phyloP scores from a whole-genome alignment of 2,888 invertebrate genomes.

The Nomada hirtipes region DNA sequence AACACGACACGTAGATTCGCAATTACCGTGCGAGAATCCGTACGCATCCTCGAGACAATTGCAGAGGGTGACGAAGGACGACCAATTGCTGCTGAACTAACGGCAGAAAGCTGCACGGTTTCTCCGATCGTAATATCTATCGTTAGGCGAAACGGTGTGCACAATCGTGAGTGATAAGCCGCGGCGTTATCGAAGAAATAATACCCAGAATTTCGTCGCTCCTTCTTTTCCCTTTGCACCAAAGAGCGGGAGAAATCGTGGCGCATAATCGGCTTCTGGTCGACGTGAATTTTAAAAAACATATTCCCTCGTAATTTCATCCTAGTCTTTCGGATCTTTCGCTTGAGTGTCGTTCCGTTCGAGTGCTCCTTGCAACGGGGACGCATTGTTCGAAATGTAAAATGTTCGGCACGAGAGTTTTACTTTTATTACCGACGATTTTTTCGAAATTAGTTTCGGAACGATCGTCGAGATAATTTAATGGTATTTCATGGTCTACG shows the following conservation, averaged over 20 bases:
- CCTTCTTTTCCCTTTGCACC: not conserved
- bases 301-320: slow-evolving; percentile 38
- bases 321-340: slow-evolving; percentile 39
- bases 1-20: slow-evolving; percentile 70
- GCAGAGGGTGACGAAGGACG: slow-evolving; percentile 70
- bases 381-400: slow-evolving; percentile 39
- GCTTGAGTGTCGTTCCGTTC: slow-evolving; percentile 40
- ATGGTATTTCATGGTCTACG: slow-evolving; percentile 36
- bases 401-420: slow-evolving; percentile 42
- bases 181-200: slow-evolving; percentile 23
- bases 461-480: slow-evolving; percentile 39
- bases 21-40: slow-evolving; percentile 72
- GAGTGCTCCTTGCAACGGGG: slow-evolving; percentile 37
- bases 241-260: not conserved
- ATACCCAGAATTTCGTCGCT: not conserved
- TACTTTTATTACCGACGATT: slow-evolving; percentile 42
- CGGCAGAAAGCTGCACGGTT: slow-evolving; percentile 68
- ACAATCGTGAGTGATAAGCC: slow-evolving; percentile 44
- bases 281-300: slow-evolving; percentile 39
- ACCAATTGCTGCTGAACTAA: slow-evolving; percentile 64
- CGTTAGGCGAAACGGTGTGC: slow-evolving; percentile 42
- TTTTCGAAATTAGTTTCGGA: slow-evolving; percentile 34
- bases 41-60: slow-evolving; percentile 72
- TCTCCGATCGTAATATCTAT: slow-evolving; percentile 66
- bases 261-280: slow-evolving; percentile 31